A percentile compares a stretch with the other conserved stretches of the same genome.
These are phyloP conservation scores for Paramisgurnus dabryanus DNA, from an alignment of 2,113 vertebrate species.

Conservation along the genomic window DNA sequence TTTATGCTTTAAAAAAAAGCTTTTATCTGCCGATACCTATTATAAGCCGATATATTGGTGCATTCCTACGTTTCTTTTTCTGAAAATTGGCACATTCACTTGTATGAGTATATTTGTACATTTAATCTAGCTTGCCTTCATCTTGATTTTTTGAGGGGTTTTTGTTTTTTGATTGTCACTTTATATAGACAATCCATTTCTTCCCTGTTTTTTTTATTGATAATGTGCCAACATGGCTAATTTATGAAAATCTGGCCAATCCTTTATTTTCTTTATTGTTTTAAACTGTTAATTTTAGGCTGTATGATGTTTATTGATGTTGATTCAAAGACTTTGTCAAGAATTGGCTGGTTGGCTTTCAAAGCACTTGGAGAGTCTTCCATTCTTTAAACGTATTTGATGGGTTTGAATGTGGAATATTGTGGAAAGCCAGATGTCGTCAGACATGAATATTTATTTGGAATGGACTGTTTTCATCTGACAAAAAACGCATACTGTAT, in stretches of 20 bases:
- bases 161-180: not conserved
- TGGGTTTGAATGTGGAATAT: conserved; percentile 9
- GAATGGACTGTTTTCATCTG: not conserved
- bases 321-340: conserved; percentile 13
- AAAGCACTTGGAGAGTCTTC: conserved; percentile 33
- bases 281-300: conserved; percentile 8
- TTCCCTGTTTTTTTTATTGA: conserved; percentile 10
- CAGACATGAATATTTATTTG: conserved; percentile 36
- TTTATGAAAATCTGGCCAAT: not conserved
- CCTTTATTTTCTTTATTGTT: not conserved
- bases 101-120: conserved; percentile 29
- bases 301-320: conserved; percentile 1
- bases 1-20: too few species aligned
- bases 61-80: conserved; percentile 6
- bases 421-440: conserved; percentile 6
- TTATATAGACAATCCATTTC: not conserved
- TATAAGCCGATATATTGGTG: too few species aligned
- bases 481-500: not conserved
- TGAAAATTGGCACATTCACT: conserved; percentile 14
- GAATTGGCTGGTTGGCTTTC: conserved; percentile 17
- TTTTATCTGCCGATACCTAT: too few species aligned
- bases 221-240: conserved; percentile 45
- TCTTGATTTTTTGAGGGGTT: not conserved
- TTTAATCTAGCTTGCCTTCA: conserved; percentile 1
- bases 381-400: conserved; percentile 18